phyloP scores from a whole-genome alignment of 2,888 invertebrate species.

The Malthinus seriepunctatus region DNA sequence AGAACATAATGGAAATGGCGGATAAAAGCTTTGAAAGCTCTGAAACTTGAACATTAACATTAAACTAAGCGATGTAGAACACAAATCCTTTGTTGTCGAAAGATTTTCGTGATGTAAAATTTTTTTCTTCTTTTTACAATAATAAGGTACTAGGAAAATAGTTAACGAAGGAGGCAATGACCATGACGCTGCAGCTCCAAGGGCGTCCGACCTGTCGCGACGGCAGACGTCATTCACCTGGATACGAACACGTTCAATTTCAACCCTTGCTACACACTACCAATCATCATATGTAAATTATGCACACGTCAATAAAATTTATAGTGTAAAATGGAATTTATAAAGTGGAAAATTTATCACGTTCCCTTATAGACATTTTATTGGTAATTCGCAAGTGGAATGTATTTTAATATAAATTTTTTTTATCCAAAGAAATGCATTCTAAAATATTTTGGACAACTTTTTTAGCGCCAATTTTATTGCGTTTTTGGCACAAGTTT shows the following conservation, averaged over 20 bases:
- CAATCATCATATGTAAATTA: slow-evolving; percentile 11
- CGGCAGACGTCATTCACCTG: slow-evolving; percentile 47
- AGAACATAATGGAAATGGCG: not conserved
- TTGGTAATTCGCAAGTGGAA: no score
- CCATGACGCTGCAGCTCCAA: slow-evolving; percentile 44
- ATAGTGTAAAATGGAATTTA: slow-evolving; percentile 5
- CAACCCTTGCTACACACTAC: slow-evolving; percentile 1
- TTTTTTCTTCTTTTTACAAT: not conserved
- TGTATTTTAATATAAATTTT: no score
- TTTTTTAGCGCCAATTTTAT: no score
- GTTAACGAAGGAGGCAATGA: slow-evolving; percentile 36
- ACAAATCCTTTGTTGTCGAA: not conserved
- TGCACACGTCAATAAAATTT: not conserved
- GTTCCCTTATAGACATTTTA: not conserved
- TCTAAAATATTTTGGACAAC: no score
- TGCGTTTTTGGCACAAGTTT: no score
- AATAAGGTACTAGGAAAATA: slow-evolving; percentile 1
- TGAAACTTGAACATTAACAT: slow-evolving; percentile 3
- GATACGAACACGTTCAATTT: slow-evolving; percentile 22
- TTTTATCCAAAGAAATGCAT: no score
- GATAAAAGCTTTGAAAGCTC: slow-evolving; percentile 1
- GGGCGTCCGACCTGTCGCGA: slow-evolving; percentile 44
- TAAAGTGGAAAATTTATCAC: slow-evolving; percentile 1
- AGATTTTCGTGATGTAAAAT: not conserved
- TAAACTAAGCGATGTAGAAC: slow-evolving; percentile 1